Percentiles rank a stretch among this genome's conserved stretches.
Conservation (phyloP, 2,888 invertebrate species). For the Xestia ashworthii region DNA sequence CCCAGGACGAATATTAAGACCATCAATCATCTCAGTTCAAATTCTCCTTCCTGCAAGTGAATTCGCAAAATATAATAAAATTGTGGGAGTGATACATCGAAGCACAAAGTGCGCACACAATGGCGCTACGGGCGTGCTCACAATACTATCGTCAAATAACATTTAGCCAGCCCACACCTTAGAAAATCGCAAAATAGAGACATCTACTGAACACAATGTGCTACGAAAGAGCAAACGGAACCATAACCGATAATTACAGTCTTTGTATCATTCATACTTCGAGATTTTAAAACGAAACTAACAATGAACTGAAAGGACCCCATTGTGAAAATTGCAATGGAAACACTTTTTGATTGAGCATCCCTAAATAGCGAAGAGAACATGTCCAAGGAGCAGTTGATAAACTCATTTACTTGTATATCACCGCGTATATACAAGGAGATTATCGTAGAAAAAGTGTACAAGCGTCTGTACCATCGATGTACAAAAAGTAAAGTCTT, state of each 20-base stretch:
- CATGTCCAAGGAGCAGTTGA: slow-evolving; percentile 38
- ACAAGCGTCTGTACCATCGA: slow-evolving; percentile 26
- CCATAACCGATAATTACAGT: slow-evolving; percentile 89
- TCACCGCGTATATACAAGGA: slow-evolving; percentile 33
- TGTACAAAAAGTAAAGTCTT: slow-evolving; percentile 64
- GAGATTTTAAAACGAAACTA: slow-evolving; percentile 79
- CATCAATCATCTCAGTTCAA: slow-evolving; percentile 84
- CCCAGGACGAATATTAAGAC: slow-evolving; percentile 73
- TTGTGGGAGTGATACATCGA: slow-evolving; percentile 89
- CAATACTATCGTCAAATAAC: slow-evolving; percentile 90
- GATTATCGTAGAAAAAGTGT: slow-evolving; percentile 50
- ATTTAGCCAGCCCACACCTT: slow-evolving; percentile 90
- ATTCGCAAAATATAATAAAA: slow-evolving; percentile 85
- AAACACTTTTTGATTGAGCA: slow-evolving; percentile 77
- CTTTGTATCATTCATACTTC: slow-evolving; percentile 84
- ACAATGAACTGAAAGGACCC: slow-evolving; percentile 76
- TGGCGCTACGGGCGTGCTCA: slow-evolving; percentile 87
- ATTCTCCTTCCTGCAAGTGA: slow-evolving; percentile 82
- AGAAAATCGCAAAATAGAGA: slow-evolving; percentile 90
- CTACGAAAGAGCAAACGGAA: slow-evolving; percentile 83
- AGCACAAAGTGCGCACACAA: slow-evolving; percentile 80
- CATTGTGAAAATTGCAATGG: slow-evolving; percentile 76
- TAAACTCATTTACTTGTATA: slow-evolving; percentile 55
- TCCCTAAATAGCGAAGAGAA: slow-evolving; percentile 57
- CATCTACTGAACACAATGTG: slow-evolving; percentile 83